phyloP scores from a whole-genome alignment of 2,797 vertebrate species.

The Melanogrammus aeglefinus region DNA sequence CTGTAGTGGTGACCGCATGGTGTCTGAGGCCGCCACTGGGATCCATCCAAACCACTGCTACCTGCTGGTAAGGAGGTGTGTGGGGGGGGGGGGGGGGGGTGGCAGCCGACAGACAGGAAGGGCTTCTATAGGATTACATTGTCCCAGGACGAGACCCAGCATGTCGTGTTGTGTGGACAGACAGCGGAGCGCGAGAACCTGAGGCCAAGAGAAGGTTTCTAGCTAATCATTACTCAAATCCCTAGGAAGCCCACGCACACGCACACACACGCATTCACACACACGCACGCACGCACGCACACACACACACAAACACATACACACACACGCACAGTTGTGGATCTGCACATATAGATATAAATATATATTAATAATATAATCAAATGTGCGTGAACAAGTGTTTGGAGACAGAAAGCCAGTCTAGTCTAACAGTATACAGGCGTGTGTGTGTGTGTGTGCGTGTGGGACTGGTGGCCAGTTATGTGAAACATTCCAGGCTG shows the following conservation, averaged over 20 bases:
- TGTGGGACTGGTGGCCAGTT: not conserved
- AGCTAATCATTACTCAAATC: not conserved
- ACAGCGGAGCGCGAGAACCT: not conserved
- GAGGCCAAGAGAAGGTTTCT: not conserved
- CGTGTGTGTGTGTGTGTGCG: not conserved
- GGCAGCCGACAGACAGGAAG: not conserved
- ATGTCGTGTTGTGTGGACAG: not conserved
- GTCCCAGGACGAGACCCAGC: not conserved
- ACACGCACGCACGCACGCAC: too few species aligned
- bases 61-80: not conserved
- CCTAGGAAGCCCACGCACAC: not conserved
- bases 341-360: too few species aligned
- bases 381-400: not conserved
- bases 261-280: not conserved
- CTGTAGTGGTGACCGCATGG: not conserved
- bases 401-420: not conserved
- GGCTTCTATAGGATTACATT: not conserved
- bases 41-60: not conserved
- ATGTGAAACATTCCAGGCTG: not conserved
- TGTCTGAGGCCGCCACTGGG: not conserved
- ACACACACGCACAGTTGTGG: not conserved
- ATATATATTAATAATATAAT: too few species aligned
- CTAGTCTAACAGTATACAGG: not conserved
- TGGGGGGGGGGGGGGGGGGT: too few species aligned
- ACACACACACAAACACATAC: not conserved